Percentiles rank a stretch among this genome's conserved stretches.
These are phyloP conservation scores for Allacma fusca DNA, from an alignment of 2,888 invertebrate species.

Conservation along the genomic window DNA sequence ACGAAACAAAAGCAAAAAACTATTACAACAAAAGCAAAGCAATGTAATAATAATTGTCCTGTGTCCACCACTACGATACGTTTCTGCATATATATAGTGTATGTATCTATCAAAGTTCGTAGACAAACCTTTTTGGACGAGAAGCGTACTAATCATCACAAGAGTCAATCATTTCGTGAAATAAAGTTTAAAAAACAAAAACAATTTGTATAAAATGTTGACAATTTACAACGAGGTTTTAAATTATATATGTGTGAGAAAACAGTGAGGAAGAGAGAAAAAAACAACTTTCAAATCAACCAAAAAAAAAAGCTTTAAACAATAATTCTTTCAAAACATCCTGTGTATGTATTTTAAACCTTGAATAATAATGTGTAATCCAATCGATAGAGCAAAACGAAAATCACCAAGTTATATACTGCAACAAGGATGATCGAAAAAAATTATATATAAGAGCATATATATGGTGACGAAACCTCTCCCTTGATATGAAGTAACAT, in stretches of 20 bases:
- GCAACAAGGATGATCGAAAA: neutral
- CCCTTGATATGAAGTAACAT: constrained; percentile 25
- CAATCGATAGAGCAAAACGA: neutral
- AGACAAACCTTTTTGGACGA: neutral
- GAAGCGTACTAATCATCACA: neutral
- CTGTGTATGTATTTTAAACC: no score
- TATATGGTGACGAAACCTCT: constrained; percentile 14
- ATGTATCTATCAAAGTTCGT: neutral
- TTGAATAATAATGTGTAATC: neutral
- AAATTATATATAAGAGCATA: neutral
- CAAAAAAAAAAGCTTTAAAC: constrained; percentile 13
- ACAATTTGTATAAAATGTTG: constrained; percentile 22
- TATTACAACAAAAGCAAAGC: neutral
- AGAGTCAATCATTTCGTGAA: constrained; percentile 17
- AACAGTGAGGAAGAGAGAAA: no score
- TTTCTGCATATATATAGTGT: no score
- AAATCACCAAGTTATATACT: neutral
- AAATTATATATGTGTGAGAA: neutral
- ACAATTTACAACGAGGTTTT: constrained; percentile 10
- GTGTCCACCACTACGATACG: neutral
- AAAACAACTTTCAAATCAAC: constrained; percentile 4
- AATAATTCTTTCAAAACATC: constrained; percentile 5
- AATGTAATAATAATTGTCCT: neutral
- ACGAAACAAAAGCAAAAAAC: neutral
- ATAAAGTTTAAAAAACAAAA: neutral